phyloP scores from a whole-genome alignment of 2,113 vertebrate species.

The Laticauda laticaudata region DNA sequence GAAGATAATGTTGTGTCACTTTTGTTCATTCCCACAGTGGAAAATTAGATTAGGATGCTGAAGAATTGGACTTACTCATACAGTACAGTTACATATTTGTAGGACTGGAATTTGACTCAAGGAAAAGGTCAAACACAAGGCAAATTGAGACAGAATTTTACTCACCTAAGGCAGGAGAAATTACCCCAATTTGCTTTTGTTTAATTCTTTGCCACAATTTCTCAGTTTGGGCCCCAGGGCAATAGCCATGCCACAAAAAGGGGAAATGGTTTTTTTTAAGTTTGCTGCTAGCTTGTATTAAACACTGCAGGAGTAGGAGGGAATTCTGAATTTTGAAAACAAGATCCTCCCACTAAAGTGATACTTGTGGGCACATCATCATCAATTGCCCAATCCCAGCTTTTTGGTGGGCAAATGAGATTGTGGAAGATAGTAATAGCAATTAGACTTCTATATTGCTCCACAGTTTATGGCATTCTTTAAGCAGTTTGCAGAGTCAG shows the following conservation, averaged over 20 bases:
- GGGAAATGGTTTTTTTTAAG: neutral
- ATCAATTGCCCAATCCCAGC: neutral
- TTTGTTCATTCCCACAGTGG: neutral
- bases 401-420: neutral
- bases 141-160: neutral
- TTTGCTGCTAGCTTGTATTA: neutral
- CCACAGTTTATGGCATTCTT: neutral
- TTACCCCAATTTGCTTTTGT: neutral
- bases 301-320: neutral
- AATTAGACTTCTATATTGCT: neutral
- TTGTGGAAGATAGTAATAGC: neutral
- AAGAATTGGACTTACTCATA: slow-evolving; percentile 28
- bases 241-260: neutral
- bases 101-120: neutral
- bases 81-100: slow-evolving; percentile 3
- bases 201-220: neutral
- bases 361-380: neutral
- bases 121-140: neutral
- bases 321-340: neutral
- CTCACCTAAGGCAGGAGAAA: neutral
- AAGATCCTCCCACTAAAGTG: neutral
- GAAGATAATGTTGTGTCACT: neutral
- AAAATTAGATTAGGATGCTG: slow-evolving; percentile 2
- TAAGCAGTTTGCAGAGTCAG: neutral
- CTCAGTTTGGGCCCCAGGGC: neutral